Conservation (phyloP, 2,888 invertebrate species). For the Punctoribates punctum region DNA sequence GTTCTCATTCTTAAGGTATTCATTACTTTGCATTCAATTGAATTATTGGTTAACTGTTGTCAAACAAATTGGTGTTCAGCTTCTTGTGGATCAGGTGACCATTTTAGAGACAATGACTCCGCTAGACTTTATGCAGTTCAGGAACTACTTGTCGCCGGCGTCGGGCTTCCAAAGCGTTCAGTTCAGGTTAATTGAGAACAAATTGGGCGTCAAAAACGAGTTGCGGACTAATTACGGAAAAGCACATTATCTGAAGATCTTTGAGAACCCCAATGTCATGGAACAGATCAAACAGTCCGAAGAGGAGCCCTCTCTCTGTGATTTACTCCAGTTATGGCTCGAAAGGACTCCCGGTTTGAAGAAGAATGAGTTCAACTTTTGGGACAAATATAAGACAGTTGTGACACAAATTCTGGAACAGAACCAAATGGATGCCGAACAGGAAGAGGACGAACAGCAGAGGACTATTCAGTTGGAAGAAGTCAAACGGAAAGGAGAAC, state of each 20-base stretch:
- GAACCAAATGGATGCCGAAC: slow-evolving; percentile 63
- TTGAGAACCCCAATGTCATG: slow-evolving; percentile 67
- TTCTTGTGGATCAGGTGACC: slow-evolving; percentile 92
- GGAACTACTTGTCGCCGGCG: slow-evolving; percentile 81
- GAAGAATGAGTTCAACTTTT: slow-evolving; percentile 78
- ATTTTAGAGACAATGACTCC: slow-evolving; percentile 99
- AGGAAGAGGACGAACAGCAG: slow-evolving; percentile 58
- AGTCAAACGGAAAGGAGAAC: slow-evolving; percentile 57
- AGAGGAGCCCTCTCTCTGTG: slow-evolving; percentile 75
- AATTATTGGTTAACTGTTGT: background rate
- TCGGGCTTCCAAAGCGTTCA: slow-evolving; percentile 98
- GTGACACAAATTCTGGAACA: slow-evolving; percentile 64
- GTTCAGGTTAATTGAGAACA: slow-evolving; percentile 93
- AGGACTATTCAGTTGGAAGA: slow-evolving; percentile 24
- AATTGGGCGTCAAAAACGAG: slow-evolving; percentile 67
- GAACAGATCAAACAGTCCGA: slow-evolving; percentile 66
- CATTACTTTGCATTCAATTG: background rate
- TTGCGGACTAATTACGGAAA: slow-evolving; percentile 90
- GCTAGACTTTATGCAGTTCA: slow-evolving; percentile 94
- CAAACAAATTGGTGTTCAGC: slow-evolving; percentile 58
- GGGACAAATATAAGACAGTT: slow-evolving; percentile 75
- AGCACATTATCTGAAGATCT: slow-evolving; percentile 76
- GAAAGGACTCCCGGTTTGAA: slow-evolving; percentile 90
- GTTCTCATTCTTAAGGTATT: slow-evolving; percentile 83
- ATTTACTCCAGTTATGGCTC: slow-evolving; percentile 84